phyloP scores from a whole-genome alignment of 2,113 vertebrate genomes.

The Gobio gobio region DNA sequence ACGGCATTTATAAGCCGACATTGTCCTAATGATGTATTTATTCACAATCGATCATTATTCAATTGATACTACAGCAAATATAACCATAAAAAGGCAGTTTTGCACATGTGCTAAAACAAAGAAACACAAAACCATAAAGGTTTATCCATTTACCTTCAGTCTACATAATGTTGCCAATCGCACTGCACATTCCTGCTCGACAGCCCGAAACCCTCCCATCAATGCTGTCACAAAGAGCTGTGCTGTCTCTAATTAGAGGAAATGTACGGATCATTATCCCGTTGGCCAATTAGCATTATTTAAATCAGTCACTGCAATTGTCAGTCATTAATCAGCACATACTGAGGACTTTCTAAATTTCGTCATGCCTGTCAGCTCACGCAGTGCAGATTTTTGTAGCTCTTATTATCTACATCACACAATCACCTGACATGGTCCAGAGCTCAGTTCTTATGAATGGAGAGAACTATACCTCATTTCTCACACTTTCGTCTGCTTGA shows the following conservation, averaged over 20 bases:
- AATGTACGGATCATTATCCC: conserved; percentile 72
- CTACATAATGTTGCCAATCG: neutral
- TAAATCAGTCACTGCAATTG: conserved; percentile 70
- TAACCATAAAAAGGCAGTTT: neutral
- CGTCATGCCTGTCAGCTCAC: conserved; percentile 81
- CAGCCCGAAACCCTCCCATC: conserved; percentile 23
- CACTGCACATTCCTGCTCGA: conserved; percentile 36
- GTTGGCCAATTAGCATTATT: conserved; percentile 76
- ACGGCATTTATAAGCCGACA: neutral
- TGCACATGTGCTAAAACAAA: neutral
- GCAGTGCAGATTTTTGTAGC: conserved; percentile 73
- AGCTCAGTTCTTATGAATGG: conserved; percentile 67
- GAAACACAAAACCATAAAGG: neutral
- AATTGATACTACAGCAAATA: neutral
- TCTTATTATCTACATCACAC: conserved; percentile 81
- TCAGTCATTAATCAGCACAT: conserved; percentile 85
- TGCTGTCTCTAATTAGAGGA: conserved; percentile 68
- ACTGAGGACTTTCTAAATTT: conserved; percentile 81
- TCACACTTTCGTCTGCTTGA: conserved; percentile 29
- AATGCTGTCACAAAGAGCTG: conserved; percentile 45
- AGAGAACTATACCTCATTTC: conserved; percentile 22
- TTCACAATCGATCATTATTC: neutral
- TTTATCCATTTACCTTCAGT: neutral
- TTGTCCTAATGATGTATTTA: neutral
- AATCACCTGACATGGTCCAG: conserved; percentile 75